Evolutionary conservation across 1,140 invertebrate species (phyloP).

Genomic region (Camponotus floridanus): DNA sequence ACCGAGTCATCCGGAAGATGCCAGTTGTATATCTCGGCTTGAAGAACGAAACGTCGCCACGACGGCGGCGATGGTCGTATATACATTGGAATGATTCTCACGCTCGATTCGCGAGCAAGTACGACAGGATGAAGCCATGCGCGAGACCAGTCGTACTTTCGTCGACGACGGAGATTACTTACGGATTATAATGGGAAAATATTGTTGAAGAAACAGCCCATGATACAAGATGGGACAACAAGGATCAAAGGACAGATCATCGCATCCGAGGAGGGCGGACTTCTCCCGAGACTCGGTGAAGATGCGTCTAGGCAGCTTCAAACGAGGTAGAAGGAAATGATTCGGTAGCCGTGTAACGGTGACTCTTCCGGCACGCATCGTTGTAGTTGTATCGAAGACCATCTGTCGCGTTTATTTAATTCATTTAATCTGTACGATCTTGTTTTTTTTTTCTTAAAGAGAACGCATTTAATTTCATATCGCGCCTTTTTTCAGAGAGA

Average conservation of each 20-base stretch:
- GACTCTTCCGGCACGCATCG: slow-evolving; percentile 11
- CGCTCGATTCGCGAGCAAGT: not conserved
- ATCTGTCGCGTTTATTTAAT: not conserved
- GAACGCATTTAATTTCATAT: not conserved
- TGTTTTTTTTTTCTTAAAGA: not conserved
- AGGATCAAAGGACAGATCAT: slow-evolving; percentile 80
- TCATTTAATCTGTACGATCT: not conserved
- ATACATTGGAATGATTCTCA: slow-evolving; percentile 10
- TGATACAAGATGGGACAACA: slow-evolving; percentile 79
- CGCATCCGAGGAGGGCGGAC: slow-evolving; percentile 78
- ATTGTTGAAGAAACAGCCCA: slow-evolving; percentile 40
- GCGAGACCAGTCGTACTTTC: not conserved
- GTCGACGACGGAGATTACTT: slow-evolving; percentile 20
- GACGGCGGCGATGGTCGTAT: not conserved
- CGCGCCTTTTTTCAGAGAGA: slow-evolving; percentile 77
- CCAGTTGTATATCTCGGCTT: slow-evolving; percentile 16
- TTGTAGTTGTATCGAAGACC: not conserved
- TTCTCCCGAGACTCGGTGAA: slow-evolving; percentile 82
- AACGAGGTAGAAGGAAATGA: slow-evolving; percentile 80
- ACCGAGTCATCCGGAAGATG: slow-evolving; percentile 33
- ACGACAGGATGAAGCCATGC: slow-evolving; percentile 54
- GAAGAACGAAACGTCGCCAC: slow-evolving; percentile 17
- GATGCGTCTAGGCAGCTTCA: slow-evolving; percentile 83
- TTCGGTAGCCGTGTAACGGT: not conserved
- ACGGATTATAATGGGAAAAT: slow-evolving; percentile 9